Evolutionary conservation across 2,888 invertebrate species (phyloP).

Genomic region (Xanthia icteritia): DNA sequence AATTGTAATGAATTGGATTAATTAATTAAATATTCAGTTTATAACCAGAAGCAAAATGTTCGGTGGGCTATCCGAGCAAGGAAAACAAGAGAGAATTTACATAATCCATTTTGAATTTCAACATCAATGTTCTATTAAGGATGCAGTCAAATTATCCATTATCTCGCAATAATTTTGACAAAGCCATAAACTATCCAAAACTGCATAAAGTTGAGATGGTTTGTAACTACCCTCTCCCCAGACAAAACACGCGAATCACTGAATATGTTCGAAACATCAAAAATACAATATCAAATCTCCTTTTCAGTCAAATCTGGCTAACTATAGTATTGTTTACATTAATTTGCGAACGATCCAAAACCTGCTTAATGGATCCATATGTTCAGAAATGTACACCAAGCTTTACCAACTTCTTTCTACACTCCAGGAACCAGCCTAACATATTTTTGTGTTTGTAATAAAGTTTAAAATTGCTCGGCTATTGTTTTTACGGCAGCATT

Average conservation of each 20-base stretch:
- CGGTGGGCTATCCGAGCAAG: background rate
- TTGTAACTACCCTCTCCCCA: background rate
- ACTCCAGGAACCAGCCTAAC: background rate
- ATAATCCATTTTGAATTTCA: background rate
- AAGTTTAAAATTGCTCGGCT: slow-evolving; percentile 15
- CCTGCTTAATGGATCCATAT: slow-evolving; percentile 71
- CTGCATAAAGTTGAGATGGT: no score
- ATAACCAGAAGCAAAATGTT: background rate
- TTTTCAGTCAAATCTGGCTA: slow-evolving; percentile 55
- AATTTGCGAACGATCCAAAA: slow-evolving; percentile 68
- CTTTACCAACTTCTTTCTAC: slow-evolving; percentile 5
- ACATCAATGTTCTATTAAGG: background rate
- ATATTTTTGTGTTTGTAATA: slow-evolving; percentile 4
- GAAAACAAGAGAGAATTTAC: background rate
- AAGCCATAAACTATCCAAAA: background rate
- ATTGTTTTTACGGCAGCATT: background rate
- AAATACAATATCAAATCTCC: slow-evolving; percentile 43
- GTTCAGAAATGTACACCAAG: slow-evolving; percentile 67
- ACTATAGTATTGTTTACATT: slow-evolving; percentile 68
- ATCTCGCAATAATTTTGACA: background rate
- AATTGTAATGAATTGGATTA: background rate
- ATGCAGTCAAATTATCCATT: background rate
- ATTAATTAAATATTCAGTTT: no score
- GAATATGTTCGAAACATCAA: slow-evolving; percentile 19
- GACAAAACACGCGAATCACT: background rate